Evolutionary conservation across 2,797 vertebrate species (phyloP), one percentile per base, ranked within the genome.

Genomic region (Paramormyrops hopkinsi): DNA sequence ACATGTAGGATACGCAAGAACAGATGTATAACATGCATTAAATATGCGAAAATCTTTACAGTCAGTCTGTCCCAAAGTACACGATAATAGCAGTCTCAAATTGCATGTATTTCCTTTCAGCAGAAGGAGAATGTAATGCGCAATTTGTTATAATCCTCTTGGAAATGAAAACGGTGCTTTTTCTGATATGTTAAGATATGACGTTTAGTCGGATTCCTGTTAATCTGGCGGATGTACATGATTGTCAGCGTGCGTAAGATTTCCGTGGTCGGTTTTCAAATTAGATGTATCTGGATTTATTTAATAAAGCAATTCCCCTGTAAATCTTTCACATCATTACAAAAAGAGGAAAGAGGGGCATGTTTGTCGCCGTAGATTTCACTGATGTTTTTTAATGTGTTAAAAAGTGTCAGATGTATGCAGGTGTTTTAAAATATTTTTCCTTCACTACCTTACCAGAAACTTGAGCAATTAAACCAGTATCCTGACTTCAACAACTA

Each of bases 401-500:
- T n/a, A 41, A 41, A 76, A 76, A 19, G 37, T 79, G 37, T 79
- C 2, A 44, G 6, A 69, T 69, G 25, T 33, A 69, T 69, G 11
- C 4, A 44, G 33, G 5, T 4, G n/a, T 41, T 44, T 44, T 19
- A 44, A 41, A 79, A 14, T 29, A 12, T 69, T 65, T 79, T 79
- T 79, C 97, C 97, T 98, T 96, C 97, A 97, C 95, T 91, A 87
- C 89, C 89, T 92, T 90, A 96, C 95, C 94, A 97, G 98, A 98
- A 99, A 98, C 96, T 99, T 88, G 98, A 99, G 94, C 98, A 99
- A 95, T 96, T 99, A 89, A 99, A 99, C 96, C 98, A 99, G 92
- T 99, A 96, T 93, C 98, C 98, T 89, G 98, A 99, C 96, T 99
- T 99, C 92, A 99, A 99, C 96, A 99, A 98, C 96, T 99, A 99